A percentile compares a stretch with the other conserved stretches of the same genome.
Evolutionary conservation across 2,113 vertebrate species (phyloP).

Genomic region (Euleptes europaea): DNA sequence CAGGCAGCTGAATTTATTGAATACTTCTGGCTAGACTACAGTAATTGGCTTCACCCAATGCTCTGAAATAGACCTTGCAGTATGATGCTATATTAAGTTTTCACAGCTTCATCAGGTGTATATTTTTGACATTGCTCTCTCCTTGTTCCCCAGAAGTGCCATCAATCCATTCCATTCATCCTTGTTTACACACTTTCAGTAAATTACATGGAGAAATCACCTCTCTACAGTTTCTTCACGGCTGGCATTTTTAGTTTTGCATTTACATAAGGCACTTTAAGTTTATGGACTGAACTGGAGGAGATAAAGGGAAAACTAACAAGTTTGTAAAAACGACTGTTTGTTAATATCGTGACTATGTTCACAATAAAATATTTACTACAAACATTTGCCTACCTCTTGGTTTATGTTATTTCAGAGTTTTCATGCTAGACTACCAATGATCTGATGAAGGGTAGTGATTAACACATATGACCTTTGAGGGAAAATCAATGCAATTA

Average conservation of each 20-base stretch:
- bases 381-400: conserved; percentile 49
- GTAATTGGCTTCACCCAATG: conserved; percentile 59
- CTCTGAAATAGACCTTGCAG: conserved; percentile 49
- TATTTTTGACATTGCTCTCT: conserved; percentile 67
- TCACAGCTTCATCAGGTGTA: conserved; percentile 49
- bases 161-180: conserved; percentile 58
- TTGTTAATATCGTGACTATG: conserved; percentile 56
- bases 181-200: conserved; percentile 69
- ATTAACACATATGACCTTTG: conserved; percentile 21
- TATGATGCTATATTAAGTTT: conserved; percentile 62
- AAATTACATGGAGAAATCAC: conserved; percentile 61
- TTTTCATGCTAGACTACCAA: conserved; percentile 21
- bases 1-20: conserved; percentile 46
- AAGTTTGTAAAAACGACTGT: conserved; percentile 68
- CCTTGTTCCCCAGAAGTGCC: conserved; percentile 59
- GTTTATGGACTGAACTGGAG: conserved; percentile 66
- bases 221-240: conserved; percentile 58
- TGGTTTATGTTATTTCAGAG: conserved; percentile 17
- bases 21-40: conserved; percentile 47
- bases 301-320: conserved; percentile 68
- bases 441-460: neutral
- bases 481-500: conserved; percentile 11
- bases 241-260: conserved; percentile 57
- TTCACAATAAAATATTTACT: conserved; percentile 63
- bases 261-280: conserved; percentile 64